Percentiles rank a stretch among this genome's conserved stretches.
These are phyloP conservation scores for Carabus problematicus DNA, from an alignment of 2,888 invertebrate species.

Conservation along the genomic window DNA sequence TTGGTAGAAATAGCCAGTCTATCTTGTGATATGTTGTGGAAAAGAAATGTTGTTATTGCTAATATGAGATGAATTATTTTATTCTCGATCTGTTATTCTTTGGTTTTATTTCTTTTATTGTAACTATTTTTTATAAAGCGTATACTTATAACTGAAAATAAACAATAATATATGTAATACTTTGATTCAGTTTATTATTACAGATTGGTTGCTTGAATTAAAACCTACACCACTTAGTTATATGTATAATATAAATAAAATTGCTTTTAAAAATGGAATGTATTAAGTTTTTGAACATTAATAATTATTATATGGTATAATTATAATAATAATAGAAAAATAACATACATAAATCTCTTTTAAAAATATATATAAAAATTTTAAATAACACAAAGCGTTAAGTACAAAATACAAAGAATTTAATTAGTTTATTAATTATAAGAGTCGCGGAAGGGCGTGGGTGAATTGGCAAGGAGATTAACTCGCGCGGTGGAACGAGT, in stretches of 20 bases:
- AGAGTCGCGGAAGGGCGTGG: too few relatives aligned
- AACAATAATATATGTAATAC: constrained; percentile 27
- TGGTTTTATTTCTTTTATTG: constrained; percentile 33
- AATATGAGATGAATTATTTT: neutral
- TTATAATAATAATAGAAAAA: constrained; percentile 23
- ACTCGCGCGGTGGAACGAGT: too few relatives aligned
- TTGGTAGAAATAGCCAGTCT: neutral
- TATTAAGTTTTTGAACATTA: constrained; percentile 6
- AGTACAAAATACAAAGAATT: neutral
- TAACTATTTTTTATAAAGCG: constrained; percentile 39
- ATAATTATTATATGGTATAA: constrained; percentile 22
- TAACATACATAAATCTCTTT: constrained; percentile 30
- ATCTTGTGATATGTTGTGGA: neutral
- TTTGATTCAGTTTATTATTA: constrained; percentile 30
- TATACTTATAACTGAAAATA: constrained; percentile 17
- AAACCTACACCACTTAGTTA: constrained; percentile 30
- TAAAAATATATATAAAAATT: constrained; percentile 28
- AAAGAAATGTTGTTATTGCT: too few relatives aligned
- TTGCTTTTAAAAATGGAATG: constrained; percentile 26
- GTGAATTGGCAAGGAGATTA: too few relatives aligned
- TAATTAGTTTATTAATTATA: too few relatives aligned
- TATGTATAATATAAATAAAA: constrained; percentile 25
- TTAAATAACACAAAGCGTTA: constrained; percentile 11
- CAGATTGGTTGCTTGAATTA: constrained; percentile 4
- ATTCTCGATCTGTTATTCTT: constrained; percentile 35